phyloP scores from a whole-genome alignment of 1,140 invertebrate genomes.

The Proctacanthus coquilletti region DNA sequence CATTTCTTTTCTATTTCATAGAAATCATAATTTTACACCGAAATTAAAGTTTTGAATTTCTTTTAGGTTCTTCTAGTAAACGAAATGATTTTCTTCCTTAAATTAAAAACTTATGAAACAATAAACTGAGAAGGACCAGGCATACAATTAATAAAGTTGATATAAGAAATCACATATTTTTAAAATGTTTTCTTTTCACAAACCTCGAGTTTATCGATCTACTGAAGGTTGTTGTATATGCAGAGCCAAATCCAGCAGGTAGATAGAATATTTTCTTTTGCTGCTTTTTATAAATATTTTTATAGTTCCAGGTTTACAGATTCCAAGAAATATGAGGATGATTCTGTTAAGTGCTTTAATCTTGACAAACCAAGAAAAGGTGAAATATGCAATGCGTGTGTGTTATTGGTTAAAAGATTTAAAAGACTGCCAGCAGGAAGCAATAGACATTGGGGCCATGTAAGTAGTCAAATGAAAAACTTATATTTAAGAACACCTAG shows the following conservation, averaged over 20 bases:
- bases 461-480: constrained; percentile 33
- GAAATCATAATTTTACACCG: too few relatives aligned
- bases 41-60: too few relatives aligned
- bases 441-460: constrained; percentile 69
- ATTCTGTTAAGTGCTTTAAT: constrained; percentile 72
- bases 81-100: too few relatives aligned
- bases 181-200: constrained; percentile 78
- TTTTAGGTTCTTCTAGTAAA: too few relatives aligned
- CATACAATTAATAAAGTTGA: too few relatives aligned
- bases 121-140: too few relatives aligned
- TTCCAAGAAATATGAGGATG: constrained; percentile 71
- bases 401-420: constrained; percentile 69
- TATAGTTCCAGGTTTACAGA: constrained; percentile 72
- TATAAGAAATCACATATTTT: too few relatives aligned
- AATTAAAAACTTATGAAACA: too few relatives aligned
- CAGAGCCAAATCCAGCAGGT: constrained; percentile 72
- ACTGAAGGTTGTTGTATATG: constrained; percentile 76
- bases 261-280: constrained; percentile 6
- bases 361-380: constrained; percentile 59
- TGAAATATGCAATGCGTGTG: constrained; percentile 82
- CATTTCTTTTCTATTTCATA: too few relatives aligned
- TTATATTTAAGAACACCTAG: constrained; percentile 2
- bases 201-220: constrained; percentile 75
- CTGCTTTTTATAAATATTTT: constrained; percentile 10
- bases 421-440: constrained; percentile 67